Conservation (phyloP, 2,797 vertebrate genomes). For the Acanthurus leucopareius region DNA sequence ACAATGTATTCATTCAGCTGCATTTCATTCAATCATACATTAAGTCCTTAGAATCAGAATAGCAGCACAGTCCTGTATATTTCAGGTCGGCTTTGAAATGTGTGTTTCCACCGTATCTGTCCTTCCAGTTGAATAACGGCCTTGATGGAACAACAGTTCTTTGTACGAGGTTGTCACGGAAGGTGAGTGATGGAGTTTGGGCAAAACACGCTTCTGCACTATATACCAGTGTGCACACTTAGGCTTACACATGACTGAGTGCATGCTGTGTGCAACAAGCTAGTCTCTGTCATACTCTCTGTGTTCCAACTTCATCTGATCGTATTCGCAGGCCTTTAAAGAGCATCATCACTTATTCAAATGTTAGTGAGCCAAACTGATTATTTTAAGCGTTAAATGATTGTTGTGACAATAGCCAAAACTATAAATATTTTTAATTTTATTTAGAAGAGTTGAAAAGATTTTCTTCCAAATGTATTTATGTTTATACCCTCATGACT, state of each 20-base stretch:
- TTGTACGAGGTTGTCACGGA: conserved; percentile 67
- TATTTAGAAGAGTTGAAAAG: not conserved
- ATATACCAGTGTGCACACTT: conserved; percentile 38
- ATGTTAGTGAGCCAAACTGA: not conserved
- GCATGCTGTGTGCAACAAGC: not conserved
- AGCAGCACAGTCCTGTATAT: conserved; percentile 23
- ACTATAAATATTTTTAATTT: not conserved
- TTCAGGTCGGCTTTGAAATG: conserved; percentile 44
- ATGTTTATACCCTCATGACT: not conserved
- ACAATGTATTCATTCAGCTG: conserved; percentile 52
- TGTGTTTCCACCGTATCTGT: conserved; percentile 53
- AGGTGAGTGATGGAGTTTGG: conserved; percentile 57
- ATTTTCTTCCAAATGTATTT: not conserved
- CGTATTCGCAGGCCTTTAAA: not conserved
- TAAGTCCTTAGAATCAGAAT: conserved; percentile 31
- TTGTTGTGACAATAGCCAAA: not conserved
- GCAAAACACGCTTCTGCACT: conserved; percentile 45
- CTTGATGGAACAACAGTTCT: conserved; percentile 61
- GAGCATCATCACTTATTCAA: not conserved
- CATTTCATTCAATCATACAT: conserved; percentile 35
- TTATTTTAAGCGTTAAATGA: not conserved
- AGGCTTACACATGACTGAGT: conserved; percentile 17
- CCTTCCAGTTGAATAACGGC: conserved; percentile 58
- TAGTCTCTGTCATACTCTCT: conserved; percentile 10
- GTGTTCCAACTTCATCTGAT: not conserved